Percentiles rank a stretch among this genome's conserved stretches.
Conservation (phyloP, 2,113 vertebrate genomes). For the Camelus dromedarius region DNA sequence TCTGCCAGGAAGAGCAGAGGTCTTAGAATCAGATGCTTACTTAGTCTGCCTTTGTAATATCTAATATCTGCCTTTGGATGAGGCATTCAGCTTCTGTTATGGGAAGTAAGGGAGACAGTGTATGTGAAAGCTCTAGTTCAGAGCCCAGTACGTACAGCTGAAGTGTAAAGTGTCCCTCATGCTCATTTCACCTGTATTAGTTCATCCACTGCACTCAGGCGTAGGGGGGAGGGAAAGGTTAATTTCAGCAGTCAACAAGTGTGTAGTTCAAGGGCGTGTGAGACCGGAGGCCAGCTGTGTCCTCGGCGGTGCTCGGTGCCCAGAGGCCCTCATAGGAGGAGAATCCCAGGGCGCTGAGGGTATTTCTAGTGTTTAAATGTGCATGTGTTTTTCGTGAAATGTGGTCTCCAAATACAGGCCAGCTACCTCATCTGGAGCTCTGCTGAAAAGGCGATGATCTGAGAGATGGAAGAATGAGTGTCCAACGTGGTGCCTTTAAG, state of each 20-base stretch:
- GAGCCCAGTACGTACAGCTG: not conserved
- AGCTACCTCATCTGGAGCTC: not conserved
- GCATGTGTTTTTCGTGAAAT: not conserved
- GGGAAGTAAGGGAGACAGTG: not conserved
- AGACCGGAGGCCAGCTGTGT: not conserved
- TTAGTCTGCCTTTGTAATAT: not conserved
- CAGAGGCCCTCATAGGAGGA: not conserved
- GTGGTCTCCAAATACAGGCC: not conserved
- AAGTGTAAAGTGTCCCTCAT: not conserved
- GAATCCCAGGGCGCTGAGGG: rapidly evolving
- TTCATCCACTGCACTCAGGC: not conserved
- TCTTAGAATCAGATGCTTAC: not conserved
- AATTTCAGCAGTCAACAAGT: not conserved
- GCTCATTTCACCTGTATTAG: not conserved
- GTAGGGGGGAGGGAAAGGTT: not conserved
- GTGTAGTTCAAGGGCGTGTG: rapidly evolving
- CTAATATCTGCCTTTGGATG: not conserved
- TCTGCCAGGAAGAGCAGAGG: not conserved
- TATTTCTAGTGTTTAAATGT: not conserved
- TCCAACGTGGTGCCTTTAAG: not conserved
- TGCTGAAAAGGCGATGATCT: not conserved
- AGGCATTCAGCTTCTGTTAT: not conserved
- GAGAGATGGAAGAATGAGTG: not conserved
- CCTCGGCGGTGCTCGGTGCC: not conserved
- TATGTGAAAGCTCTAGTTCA: not conserved